phyloP scores from a whole-genome alignment of 2,113 vertebrate genomes.

The Nesogale talazaci region DNA sequence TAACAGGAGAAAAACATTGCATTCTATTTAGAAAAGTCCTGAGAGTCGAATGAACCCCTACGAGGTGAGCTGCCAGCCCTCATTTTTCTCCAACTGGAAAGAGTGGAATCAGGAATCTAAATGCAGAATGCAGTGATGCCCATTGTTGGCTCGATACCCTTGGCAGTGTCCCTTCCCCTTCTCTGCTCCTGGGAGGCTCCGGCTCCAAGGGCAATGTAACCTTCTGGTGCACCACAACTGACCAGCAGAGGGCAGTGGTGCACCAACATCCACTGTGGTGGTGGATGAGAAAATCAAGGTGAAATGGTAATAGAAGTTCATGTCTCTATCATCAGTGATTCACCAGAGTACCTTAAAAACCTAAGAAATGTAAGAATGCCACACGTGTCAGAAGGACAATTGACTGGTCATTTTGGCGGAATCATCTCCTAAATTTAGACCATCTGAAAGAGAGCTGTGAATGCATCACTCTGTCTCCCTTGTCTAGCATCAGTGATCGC shows the following conservation, averaged over 20 bases:
- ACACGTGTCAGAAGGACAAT: not conserved
- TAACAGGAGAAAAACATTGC: not conserved
- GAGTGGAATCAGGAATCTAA: not conserved
- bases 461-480: not conserved
- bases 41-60: not conserved
- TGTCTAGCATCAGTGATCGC: not conserved
- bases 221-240: not conserved
- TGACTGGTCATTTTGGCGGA: not conserved
- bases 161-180: not conserved
- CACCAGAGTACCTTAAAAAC: not conserved
- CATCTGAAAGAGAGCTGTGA: not conserved
- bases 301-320: not conserved
- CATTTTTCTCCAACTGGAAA: constrained; percentile 10
- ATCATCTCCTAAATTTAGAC: not conserved
- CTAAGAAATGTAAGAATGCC: not conserved
- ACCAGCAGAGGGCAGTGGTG: constrained; percentile 71
- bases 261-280: not conserved
- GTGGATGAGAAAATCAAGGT: not conserved
- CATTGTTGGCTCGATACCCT: too few species aligned
- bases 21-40: not conserved
- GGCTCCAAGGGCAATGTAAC: not conserved
- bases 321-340: not conserved
- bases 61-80: not conserved
- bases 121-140: not conserved
- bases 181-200: not conserved